phyloP scores from a whole-genome alignment of 2,113 vertebrate species.

The Pampusana beccarii region DNA sequence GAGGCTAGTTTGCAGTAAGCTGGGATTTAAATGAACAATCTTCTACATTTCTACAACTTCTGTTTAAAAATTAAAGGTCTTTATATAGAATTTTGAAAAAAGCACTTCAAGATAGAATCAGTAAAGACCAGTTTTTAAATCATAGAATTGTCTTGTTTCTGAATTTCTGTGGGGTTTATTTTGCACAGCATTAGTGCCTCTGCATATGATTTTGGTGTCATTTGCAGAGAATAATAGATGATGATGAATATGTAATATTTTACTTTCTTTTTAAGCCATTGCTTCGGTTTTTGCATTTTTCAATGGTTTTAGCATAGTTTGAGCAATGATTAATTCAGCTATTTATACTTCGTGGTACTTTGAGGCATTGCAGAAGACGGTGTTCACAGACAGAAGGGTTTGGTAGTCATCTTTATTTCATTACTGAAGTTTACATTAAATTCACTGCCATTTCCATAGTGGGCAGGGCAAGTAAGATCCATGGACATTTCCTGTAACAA shows the following conservation, averaged over 20 bases:
- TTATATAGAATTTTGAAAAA: neutral
- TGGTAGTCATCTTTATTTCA: neutral
- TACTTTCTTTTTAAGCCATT: rapidly evolving
- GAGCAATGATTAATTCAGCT: neutral
- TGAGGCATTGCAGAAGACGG: neutral
- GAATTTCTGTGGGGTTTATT: neutral
- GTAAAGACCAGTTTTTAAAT: neutral
- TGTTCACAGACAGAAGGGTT: neutral
- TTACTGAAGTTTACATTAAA: neutral
- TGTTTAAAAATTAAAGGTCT: neutral
- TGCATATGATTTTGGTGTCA: neutral
- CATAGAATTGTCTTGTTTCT: neutral
- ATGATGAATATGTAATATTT: rapidly evolving
- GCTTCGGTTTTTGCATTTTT: neutral
- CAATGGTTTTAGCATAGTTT: neutral
- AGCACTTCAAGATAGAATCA: neutral
- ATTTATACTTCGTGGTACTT: neutral
- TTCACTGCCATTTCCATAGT: neutral
- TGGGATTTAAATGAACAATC: neutral
- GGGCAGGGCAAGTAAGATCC: neutral
- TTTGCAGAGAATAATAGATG: neutral
- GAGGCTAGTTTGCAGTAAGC: neutral
- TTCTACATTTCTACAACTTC: neutral
- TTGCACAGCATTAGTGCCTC: neutral
- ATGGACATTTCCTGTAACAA: neutral